Evolutionary conservation across 2,888 invertebrate genomes (phyloP).

Genomic region (Scaptodrosophila latifasciaeformis): DNA sequence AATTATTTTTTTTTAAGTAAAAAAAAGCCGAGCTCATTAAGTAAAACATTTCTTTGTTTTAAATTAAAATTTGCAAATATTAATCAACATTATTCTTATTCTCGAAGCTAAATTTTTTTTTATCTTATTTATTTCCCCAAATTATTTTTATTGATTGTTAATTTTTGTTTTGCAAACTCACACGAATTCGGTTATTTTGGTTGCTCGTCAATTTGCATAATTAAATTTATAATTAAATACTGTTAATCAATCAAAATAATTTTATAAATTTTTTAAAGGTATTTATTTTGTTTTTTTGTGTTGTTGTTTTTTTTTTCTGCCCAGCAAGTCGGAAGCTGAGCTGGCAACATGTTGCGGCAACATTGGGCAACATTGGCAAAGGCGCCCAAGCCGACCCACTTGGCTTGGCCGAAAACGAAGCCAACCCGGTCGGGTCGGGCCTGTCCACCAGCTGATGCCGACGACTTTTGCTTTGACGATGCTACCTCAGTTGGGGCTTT

Average conservation of each 20-base stretch:
- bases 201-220: background rate
- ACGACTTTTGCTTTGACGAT: slow-evolving; percentile 70
- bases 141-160: too few species aligned
- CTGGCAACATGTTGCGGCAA: slow-evolving; percentile 50
- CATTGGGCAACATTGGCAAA: slow-evolving; percentile 28
- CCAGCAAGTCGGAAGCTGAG: slow-evolving; percentile 45
- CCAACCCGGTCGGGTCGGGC: background rate
- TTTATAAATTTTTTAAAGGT: background rate
- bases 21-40: too few species aligned
- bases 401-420: background rate
- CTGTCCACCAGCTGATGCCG: slow-evolving; percentile 48
- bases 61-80: too few species aligned
- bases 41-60: too few species aligned
- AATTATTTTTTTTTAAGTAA: too few species aligned
- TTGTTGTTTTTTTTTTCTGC: background rate
- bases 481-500: slow-evolving; percentile 67
- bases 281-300: background rate
- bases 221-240: background rate
- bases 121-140: too few species aligned
- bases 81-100: too few species aligned
- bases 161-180: too few species aligned
- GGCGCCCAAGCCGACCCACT: slow-evolving; percentile 22
- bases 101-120: too few species aligned
- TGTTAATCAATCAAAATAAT: too few species aligned
- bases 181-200: too few species aligned